Base-by-base conservation (phyloP, 2,797 vertebrate genomes). In the Tapera naevia region DNA sequence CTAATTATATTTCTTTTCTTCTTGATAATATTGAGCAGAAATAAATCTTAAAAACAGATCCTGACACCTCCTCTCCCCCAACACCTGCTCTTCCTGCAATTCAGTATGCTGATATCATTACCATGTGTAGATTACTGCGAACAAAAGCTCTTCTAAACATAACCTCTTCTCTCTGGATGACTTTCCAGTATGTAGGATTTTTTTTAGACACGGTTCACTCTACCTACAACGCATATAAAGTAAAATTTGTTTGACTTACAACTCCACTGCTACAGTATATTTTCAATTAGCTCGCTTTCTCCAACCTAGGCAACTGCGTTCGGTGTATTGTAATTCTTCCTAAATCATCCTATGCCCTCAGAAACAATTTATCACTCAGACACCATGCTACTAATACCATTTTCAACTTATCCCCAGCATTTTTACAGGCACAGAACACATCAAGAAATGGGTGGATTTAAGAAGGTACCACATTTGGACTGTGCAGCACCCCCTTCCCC, bases 1-100 rank as follows among this genome's bases (percentile, higher is more conserved):
- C 88, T 94, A 93, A 96, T 95, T 92, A 91, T 81, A 88, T 27
- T 79, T 78, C 48, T 83, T 82, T 94, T 74, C 45, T 72, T 94
- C 62, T 62, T 70, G 46, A 58, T 94, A 80, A 79, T 75, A 81
- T 48, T 56, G 76, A 93, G 17, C 14, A 79, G 46, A 94, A 86
- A 75, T 35, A 58, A 54, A 84, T 81, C 61, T 79, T 33, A 81
- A 90, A 95, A 94, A 27, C 89, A 94, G 91, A 91, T 33, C 62
- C 58, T 86, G 69, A 33, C 15, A 16, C 24, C 25, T 50, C 28
- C 51, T 51, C 30, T 28, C n/a, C 67, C 30, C 37, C 30, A 85
- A 6, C 80, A 84, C 17, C 33, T 73, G 61, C 23, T 91, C 53
- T 96, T 96, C 95, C 94, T 96, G 93, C 5, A 7, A 96, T 96